Conservation (phyloP, 2,797 vertebrate genomes). For the Cryptoblepharus egeriae region DNA sequence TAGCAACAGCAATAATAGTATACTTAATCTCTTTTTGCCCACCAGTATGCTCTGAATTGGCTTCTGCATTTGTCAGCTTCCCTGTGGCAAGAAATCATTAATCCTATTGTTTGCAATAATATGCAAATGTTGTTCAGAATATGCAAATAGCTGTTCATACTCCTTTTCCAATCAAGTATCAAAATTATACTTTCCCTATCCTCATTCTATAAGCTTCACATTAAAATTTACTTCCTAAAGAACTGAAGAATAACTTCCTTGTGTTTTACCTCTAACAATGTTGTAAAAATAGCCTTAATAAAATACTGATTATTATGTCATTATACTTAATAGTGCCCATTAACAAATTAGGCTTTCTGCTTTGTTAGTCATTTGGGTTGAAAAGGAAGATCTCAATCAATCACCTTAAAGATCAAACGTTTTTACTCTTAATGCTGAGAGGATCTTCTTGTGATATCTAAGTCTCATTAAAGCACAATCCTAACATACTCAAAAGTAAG, state of each 20-base stretch:
- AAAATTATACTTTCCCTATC: neutral
- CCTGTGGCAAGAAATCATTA: no score
- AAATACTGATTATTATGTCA: constrained; percentile 59
- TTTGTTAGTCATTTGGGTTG: constrained; percentile 5
- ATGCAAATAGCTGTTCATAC: no score
- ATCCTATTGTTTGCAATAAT: neutral
- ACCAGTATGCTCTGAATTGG: neutral
- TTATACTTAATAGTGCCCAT: constrained; percentile 64
- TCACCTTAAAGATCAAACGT: neutral
- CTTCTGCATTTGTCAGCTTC: neutral
- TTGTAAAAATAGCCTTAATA: constrained; percentile 63
- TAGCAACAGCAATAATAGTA: no score
- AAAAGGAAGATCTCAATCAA: no score
- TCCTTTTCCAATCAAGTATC: neutral
- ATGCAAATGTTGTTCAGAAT: neutral
- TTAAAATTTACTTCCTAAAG: constrained; percentile 17
- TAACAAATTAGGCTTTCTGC: constrained; percentile 59
- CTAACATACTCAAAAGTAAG: no score
- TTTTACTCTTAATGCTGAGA: neutral
- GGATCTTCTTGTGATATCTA: neutral
- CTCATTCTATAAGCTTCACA: constrained; percentile 39
- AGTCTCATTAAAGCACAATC: no score
- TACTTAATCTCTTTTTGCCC: no score
- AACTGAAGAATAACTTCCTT: constrained; percentile 50
- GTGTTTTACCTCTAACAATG: constrained; percentile 48